Evolutionary conservation across 2,797 vertebrate genomes (phyloP), one percentile per base, ranked within the genome.

Genomic region (Agapornis canus): DNA sequence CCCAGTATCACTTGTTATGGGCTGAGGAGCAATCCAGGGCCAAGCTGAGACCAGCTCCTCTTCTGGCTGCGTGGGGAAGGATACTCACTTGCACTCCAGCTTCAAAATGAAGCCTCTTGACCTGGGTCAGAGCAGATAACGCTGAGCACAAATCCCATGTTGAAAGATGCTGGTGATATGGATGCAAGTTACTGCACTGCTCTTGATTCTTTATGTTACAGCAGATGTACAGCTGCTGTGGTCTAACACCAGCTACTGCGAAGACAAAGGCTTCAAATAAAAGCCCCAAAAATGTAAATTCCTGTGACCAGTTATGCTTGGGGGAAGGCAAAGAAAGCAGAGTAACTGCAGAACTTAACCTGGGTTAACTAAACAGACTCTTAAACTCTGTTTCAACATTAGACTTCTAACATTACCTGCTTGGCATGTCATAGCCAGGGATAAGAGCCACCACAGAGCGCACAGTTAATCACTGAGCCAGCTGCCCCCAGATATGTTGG

Each of bases 391-490:
- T 80, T 83, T 73, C 89, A 88, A 37, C 89, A 78, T 26, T 52
- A 94, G 59, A 57, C 94, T 94, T 95, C 94, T 96, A 96, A 81
- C 73, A 11, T 96, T 94, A 96, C 91, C 73, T 94, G 79, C 72
- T 29, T 81, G 94, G 54, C 69, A 52, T 83, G 63, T 66, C 47
- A 1, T 14, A 76, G 82, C 9, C 57, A 15, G 76, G 84, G 59
- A 11, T 51, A 63, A 70, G 87, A 83, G 70, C 79, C 66, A 72
- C 73, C 73, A 88, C 32, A n/a, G 35, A 23, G 77, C 0, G 23
- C 64, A 61, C 57, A 35, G 85, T 86, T 92, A 92, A 93, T 92
- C 87, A 39, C 80, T 40, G 90, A 82, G 59, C 79, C 91, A 91
- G 77, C 94, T 94, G 94, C 66, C 37, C 48, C 59, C 64, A 63